Percentiles rank a stretch among this genome's conserved stretches.
Evolutionary conservation across 1,140 invertebrate genomes (phyloP).

Genomic region (Macrotrachela quadricornifera): DNA sequence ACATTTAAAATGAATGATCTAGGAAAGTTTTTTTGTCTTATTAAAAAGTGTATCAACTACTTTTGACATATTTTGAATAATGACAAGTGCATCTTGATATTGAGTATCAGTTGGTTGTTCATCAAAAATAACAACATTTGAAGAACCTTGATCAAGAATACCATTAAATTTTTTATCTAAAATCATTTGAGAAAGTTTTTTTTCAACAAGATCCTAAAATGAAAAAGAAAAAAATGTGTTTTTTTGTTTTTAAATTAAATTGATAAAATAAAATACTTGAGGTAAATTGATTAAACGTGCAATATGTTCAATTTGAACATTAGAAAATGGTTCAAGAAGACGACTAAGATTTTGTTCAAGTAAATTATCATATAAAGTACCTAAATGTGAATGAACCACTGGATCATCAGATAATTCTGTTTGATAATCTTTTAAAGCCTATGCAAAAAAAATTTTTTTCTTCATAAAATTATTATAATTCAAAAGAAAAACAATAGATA

Average conservation of each 20-base stretch:
- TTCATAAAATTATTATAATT: neutral
- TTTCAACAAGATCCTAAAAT: conserved; percentile 62
- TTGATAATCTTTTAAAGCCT: conserved; percentile 38
- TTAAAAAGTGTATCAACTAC: conserved; percentile 7
- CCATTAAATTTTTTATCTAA: conserved; percentile 75
- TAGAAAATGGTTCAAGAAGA: conserved; percentile 93
- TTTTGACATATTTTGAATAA: conserved; percentile 4
- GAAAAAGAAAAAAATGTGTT: too few relatives aligned
- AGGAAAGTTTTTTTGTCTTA: conserved; percentile 5
- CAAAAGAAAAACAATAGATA: neutral
- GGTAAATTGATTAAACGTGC: conserved; percentile 66
- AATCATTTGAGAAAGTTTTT: conserved; percentile 98
- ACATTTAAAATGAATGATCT: neutral
- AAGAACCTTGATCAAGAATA: conserved; percentile 8
- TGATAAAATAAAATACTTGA: conserved; percentile 15
- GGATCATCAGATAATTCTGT: conserved; percentile 79
- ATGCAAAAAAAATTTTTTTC: neutral
- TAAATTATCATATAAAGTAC: conserved; percentile 90
- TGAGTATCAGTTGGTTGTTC: neutral
- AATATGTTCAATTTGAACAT: conserved; percentile 66
- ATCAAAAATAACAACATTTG: conserved; percentile 4
- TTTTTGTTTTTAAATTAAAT: too few relatives aligned
- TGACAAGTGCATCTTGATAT: conserved; percentile 5
- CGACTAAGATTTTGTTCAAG: conserved; percentile 93
- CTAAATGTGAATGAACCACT: conserved; percentile 82